Percentiles rank a stretch among this genome's conserved stretches.
These are phyloP conservation scores for Entomobrya multifasciata DNA, from an alignment of 2,888 invertebrate genomes.

Conservation along the genomic window DNA sequence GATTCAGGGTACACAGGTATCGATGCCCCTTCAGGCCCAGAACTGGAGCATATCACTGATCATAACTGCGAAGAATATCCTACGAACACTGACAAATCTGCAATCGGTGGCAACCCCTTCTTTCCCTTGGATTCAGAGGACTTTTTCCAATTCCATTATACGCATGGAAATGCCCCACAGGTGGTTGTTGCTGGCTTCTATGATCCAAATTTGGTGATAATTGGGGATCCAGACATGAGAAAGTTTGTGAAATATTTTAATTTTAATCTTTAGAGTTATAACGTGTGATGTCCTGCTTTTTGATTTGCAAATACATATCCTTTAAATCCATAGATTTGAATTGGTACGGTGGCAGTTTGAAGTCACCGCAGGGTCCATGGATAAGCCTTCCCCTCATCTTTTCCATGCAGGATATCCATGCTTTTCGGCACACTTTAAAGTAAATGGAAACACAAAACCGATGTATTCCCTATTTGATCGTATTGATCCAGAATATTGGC, in stretches of 20 bases:
- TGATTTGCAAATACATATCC: no score
- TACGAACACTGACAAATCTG: neutral
- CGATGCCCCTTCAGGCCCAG: slow-evolving; percentile 1
- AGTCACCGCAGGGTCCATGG: neutral
- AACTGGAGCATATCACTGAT: slow-evolving; percentile 32
- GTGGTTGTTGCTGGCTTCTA: slow-evolving; percentile 74
- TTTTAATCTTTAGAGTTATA: neutral
- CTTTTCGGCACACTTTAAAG: slow-evolving; percentile 18
- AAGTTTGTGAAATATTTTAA: neutral
- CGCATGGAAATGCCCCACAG: slow-evolving; percentile 45
- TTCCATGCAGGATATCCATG: slow-evolving; percentile 43
- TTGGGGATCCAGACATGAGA: slow-evolving; percentile 72
- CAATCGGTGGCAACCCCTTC: slow-evolving; percentile 13
- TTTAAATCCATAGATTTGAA: slow-evolving; percentile 26
- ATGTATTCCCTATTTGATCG: slow-evolving; percentile 61
- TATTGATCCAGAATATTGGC: slow-evolving; percentile 28
- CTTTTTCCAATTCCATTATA: slow-evolving; percentile 33
- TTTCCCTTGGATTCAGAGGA: slow-evolving; percentile 41
- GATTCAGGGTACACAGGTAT: neutral
- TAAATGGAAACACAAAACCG: slow-evolving; percentile 25
- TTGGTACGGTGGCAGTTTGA: slow-evolving; percentile 56
- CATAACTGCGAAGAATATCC: slow-evolving; percentile 20
- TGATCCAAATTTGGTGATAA: slow-evolving; percentile 70
- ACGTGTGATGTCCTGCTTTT: no score
- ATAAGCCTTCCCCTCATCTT: neutral